These are phyloP conservation scores for Tenthredo distinguenda DNA, from an alignment of 2,888 invertebrate species.

Conservation along the genomic window DNA sequence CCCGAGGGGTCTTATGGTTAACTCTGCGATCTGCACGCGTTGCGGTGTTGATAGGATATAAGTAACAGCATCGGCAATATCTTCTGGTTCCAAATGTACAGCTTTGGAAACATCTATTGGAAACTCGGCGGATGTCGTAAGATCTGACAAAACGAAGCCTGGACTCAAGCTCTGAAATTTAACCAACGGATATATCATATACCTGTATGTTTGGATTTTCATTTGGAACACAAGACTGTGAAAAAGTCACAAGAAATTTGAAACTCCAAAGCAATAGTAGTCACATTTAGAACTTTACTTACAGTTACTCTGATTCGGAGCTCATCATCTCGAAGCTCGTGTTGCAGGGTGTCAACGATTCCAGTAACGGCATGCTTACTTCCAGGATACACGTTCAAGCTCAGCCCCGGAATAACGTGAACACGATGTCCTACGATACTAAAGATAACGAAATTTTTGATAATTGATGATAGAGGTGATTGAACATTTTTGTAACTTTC, in stretches of 20 bases:
- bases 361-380: constrained; percentile 82
- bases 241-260: neutral
- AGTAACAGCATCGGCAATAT: constrained; percentile 76
- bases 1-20: constrained; percentile 61
- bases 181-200: neutral
- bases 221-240: neutral
- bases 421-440: constrained; percentile 78
- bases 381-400: constrained; percentile 80
- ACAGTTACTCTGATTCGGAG: constrained; percentile 66
- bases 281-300: constrained; percentile 30
- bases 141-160: constrained; percentile 81
- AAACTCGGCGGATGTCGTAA: constrained; percentile 72
- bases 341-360: constrained; percentile 80
- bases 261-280: neutral
- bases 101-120: neutral
- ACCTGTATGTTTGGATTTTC: neutral
- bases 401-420: constrained; percentile 72
- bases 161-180: constrained; percentile 82
- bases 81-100: constrained; percentile 69
- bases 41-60: constrained; percentile 74
- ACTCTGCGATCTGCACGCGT: constrained; percentile 69
- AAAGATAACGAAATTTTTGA: constrained; percentile 12
- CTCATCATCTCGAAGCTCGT: constrained; percentile 77
- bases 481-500: neutral
- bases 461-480: too few species aligned